Evolutionary conservation across 2,113 vertebrate genomes (phyloP).

Genomic region (Anarhynchus alexandrinus): DNA sequence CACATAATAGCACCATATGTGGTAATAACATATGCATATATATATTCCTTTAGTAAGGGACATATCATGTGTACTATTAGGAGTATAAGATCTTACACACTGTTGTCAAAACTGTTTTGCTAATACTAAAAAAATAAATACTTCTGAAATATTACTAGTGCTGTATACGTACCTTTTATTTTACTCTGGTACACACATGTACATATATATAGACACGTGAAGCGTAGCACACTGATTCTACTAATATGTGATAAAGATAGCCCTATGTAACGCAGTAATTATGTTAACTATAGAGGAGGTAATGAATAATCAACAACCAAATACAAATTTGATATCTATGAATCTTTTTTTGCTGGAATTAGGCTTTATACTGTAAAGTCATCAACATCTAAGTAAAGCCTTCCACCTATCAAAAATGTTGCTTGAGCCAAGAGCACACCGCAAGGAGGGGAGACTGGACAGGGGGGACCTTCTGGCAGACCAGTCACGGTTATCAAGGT

Average conservation of each 20-base stretch:
- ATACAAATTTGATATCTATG: not conserved
- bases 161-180: not conserved
- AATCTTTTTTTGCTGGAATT: not conserved
- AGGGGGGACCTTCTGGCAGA: not conserved
- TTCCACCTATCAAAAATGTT: not conserved
- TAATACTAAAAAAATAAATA: not conserved
- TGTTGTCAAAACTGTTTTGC: not conserved
- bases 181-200: not conserved
- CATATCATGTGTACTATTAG: too few relatives aligned
- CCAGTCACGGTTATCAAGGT: not conserved
- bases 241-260: not conserved
- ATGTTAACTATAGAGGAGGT: not conserved
- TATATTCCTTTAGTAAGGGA: not conserved
- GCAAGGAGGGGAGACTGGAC: not conserved
- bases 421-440: not conserved
- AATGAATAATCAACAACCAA: not conserved
- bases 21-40: not conserved
- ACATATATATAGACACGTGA: accelerated
- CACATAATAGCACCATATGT: not conserved
- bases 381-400: not conserved
- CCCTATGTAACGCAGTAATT: not conserved
- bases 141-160: not conserved
- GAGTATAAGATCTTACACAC: not conserved
- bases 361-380: not conserved
- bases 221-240: not conserved